phyloP scores from a whole-genome alignment of 2,797 vertebrate species.

The Microchirus variegatus region DNA sequence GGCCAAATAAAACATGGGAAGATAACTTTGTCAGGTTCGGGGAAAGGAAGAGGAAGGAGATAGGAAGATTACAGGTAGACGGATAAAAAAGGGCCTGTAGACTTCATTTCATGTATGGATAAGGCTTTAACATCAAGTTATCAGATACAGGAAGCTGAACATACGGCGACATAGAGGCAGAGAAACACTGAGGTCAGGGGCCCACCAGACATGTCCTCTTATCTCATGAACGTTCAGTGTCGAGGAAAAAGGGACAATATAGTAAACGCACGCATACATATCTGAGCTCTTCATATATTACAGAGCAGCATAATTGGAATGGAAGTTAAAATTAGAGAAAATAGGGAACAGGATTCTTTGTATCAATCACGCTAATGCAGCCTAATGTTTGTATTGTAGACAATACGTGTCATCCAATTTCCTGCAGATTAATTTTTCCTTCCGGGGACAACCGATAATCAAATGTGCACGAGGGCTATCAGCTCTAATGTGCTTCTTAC shows the following conservation, averaged over 20 bases:
- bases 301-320: conserved; percentile 15
- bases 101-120: conserved; percentile 38
- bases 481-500: conserved; percentile 48
- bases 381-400: conserved; percentile 57
- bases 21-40: conserved; percentile 55
- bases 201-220: conserved; percentile 3
- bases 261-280: neutral
- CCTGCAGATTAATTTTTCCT: conserved; percentile 38
- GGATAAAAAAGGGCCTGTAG: conserved; percentile 31
- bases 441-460: conserved; percentile 51
- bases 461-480: conserved; percentile 38
- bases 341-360: conserved; percentile 24
- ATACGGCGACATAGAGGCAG: conserved; percentile 7
- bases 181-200: conserved; percentile 3
- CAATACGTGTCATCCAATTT: conserved; percentile 39
- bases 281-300: neutral
- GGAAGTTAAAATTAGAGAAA: conserved; percentile 24
- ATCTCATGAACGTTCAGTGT: conserved; percentile 11
- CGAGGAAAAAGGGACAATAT: neutral
- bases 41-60: conserved; percentile 36
- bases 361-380: conserved; percentile 54
- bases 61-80: conserved; percentile 47
- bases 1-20: conserved; percentile 54
- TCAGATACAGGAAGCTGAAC: conserved; percentile 6
- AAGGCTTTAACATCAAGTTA: conserved; percentile 32